Conservation (phyloP, 2,113 vertebrate species). For the Nematolebias whitei region DNA sequence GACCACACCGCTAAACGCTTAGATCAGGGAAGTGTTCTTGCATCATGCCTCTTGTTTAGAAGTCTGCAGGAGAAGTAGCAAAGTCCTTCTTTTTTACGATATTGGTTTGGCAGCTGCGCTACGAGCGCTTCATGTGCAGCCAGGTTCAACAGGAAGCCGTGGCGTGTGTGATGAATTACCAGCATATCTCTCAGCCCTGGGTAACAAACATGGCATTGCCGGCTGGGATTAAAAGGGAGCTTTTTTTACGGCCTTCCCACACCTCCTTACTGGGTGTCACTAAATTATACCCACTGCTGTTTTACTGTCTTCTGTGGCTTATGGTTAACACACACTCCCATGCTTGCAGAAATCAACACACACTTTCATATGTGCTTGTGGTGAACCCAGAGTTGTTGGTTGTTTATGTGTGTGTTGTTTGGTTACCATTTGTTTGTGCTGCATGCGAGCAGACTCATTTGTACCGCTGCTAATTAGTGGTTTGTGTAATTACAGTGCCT, state of each 20-base stretch:
- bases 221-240: constrained; percentile 72
- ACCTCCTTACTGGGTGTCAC: constrained; percentile 81
- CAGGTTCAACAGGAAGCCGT: constrained; percentile 76
- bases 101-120: constrained; percentile 74
- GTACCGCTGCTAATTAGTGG: constrained; percentile 71
- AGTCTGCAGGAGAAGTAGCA: constrained; percentile 51
- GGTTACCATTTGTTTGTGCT: constrained; percentile 65
- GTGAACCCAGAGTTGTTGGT: constrained; percentile 66
- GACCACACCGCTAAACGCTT: constrained; percentile 37
- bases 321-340: constrained; percentile 62
- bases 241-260: constrained; percentile 78
- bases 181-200: constrained; percentile 74
- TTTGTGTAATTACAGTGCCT: constrained; percentile 67
- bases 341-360: constrained; percentile 36
- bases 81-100: constrained; percentile 69
- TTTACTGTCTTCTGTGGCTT: constrained; percentile 81
- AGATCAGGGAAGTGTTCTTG: constrained; percentile 35
- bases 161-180: constrained; percentile 78
- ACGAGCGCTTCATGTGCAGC: constrained; percentile 76
- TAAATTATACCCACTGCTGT: constrained; percentile 83
- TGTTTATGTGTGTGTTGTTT: constrained; percentile 72
- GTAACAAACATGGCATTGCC: constrained; percentile 76
- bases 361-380: constrained; percentile 58
- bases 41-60: constrained; percentile 62
- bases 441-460: constrained; percentile 70